phyloP scores from a whole-genome alignment of 2,888 invertebrate genomes.

The Dichetophora obliterata region DNA sequence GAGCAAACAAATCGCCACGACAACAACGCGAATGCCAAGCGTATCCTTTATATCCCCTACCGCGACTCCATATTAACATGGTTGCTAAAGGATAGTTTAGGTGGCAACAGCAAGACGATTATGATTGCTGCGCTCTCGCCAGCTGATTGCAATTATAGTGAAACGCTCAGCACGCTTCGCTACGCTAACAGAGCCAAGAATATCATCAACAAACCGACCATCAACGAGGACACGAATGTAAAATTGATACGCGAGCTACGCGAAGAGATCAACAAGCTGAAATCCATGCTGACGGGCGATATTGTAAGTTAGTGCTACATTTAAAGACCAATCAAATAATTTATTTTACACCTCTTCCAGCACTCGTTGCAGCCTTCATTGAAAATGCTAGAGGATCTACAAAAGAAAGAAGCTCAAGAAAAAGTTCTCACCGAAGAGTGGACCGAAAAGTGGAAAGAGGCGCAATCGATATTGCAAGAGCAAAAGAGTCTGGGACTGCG shows the following conservation, averaged over 20 bases:
- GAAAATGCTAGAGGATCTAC: constrained; percentile 84
- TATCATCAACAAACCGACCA: constrained; percentile 91
- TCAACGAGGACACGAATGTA: constrained; percentile 91
- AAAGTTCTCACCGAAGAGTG: constrained; percentile 91
- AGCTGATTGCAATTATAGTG: constrained; percentile 88
- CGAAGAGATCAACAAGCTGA: constrained; percentile 86
- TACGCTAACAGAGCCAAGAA: constrained; percentile 93
- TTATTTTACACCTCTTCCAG: constrained; percentile 54
- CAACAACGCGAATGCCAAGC: constrained; percentile 71
- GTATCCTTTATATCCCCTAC: constrained; percentile 84
- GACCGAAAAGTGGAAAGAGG: constrained; percentile 94
- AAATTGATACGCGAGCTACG: constrained; percentile 87
- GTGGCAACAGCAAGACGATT: constrained; percentile 91
- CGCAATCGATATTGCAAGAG: constrained; percentile 88
- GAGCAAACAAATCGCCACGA: constrained; percentile 71
- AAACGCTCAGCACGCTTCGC: constrained; percentile 86
- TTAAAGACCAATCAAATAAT: background rate
- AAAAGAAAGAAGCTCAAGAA: constrained; percentile 91
- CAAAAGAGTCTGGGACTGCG: constrained; percentile 88
- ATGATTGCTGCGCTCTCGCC: constrained; percentile 90
- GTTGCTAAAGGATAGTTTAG: constrained; percentile 88
- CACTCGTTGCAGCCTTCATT: constrained; percentile 74
- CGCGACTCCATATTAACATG: constrained; percentile 90
- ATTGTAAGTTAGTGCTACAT: constrained; percentile 70
- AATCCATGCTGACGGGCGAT: constrained; percentile 80